Evolutionary conservation across 1,140 invertebrate genomes (phyloP), one percentile per base, ranked within the genome.

Genomic region (Eufriesea mexicana): DNA sequence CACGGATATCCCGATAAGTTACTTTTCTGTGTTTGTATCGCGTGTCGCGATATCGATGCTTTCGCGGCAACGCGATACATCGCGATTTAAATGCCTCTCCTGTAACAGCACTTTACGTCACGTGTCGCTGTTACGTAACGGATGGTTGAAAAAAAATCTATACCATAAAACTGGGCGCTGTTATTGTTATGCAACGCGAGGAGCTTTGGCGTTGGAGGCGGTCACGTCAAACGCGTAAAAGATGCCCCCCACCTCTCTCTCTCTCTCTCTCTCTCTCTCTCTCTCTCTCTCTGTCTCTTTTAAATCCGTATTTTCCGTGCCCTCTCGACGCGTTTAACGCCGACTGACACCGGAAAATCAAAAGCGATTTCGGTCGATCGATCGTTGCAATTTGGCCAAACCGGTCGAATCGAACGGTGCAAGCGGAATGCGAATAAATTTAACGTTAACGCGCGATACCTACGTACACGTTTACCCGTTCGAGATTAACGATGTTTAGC

Each of bases 131-230:
- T 82, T 82, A 66, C 14, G 25, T 47, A 82, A 82, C 62, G 49
- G 54, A 51, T 67, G 45, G 64, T 42, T 76, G 42, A 73, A 59
- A 59, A 55, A 79, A 57, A 51, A 81, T 66, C 59, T 64, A 47
- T 55, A 35, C 51, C 23, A 57, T 82, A 64, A 67, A 82, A 82
- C 67, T 45, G 79, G 72, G 49, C 51, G 61, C 49, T 67, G 79
- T 74, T 74, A 80, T 80, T 74, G 79, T 82, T 82, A 57, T 47
- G 72, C 61, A 82, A 82, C 79, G 35, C 35, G 45, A 18, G 28
- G 0, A 2, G 28, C 49, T 25, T 42, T 14, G 25, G 28, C 23
- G 70, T 54, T 64, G 20, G 18, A 61, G 51, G 12, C 49, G 23
- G 35, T 49, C 25, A 20, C 23, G 51, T 25, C 42, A 68, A 68